These are phyloP conservation scores for Temnothorax nylanderi DNA, from an alignment of 1,140 invertebrate genomes.

Conservation along the genomic window DNA sequence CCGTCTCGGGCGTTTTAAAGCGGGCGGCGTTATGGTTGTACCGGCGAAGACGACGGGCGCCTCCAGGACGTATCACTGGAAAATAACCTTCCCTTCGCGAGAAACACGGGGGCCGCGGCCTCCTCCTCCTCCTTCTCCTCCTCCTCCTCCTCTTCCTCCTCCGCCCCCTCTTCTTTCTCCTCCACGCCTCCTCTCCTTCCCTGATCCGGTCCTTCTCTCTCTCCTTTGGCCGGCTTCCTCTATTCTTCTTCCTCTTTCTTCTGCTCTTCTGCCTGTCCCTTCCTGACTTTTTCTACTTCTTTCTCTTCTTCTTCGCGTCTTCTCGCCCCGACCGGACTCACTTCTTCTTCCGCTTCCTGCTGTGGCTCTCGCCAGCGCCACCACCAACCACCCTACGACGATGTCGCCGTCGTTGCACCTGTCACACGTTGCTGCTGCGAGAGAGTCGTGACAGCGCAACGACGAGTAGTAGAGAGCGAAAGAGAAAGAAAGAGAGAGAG, in stretches of 20 bases:
- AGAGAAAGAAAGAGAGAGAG: constrained; percentile 18
- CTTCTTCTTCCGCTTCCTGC: constrained; percentile 73
- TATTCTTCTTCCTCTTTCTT: constrained; percentile 37
- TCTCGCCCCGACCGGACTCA: constrained; percentile 25
- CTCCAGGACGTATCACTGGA: constrained; percentile 83
- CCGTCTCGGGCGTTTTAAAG: constrained; percentile 87
- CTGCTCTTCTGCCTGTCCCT: background rate
- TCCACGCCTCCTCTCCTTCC: constrained; percentile 31
- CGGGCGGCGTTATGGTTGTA: constrained; percentile 86
- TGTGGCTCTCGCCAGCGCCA: constrained; percentile 66
- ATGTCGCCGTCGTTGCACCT: constrained; percentile 69
- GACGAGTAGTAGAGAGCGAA: constrained; percentile 42
- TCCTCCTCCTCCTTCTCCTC: constrained; percentile 66
- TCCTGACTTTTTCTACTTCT: constrained; percentile 25
- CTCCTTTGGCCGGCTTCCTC: constrained; percentile 1
- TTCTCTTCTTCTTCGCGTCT: constrained; percentile 50
- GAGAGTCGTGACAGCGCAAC: constrained; percentile 57
- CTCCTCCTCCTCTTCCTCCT: constrained; percentile 17
- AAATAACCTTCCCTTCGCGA: constrained; percentile 75
- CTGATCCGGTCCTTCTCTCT: constrained; percentile 31
- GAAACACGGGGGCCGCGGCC: constrained; percentile 73
- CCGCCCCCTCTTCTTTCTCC: constrained; percentile 25
- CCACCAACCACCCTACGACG: constrained; percentile 65
- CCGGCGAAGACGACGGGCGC: constrained; percentile 85
- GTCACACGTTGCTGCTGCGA: constrained; percentile 70